Conservation (phyloP, 1,140 invertebrate species). For the Drosophila kanapiae region DNA sequence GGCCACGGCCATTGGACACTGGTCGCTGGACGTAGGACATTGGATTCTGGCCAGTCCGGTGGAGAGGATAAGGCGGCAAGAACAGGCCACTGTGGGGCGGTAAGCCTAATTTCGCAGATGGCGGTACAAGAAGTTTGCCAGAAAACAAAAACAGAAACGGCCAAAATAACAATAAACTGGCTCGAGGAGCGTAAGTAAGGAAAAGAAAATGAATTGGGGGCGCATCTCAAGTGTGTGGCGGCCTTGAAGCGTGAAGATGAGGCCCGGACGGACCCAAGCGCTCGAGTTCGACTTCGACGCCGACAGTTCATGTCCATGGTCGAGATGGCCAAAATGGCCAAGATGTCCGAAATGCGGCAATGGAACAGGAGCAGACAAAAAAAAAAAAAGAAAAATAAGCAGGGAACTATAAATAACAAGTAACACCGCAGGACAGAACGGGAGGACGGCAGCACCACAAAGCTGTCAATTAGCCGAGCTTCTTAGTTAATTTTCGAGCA, state of each 20-base stretch:
- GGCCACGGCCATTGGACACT: slow-evolving; percentile 50
- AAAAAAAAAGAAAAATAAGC: not conserved
- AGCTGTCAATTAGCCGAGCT: slow-evolving; percentile 48
- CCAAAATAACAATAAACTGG: slow-evolving; percentile 74
- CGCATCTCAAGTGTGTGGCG: slow-evolving; percentile 39
- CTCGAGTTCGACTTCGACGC: slow-evolving; percentile 9
- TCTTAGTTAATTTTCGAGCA: slow-evolving; percentile 29
- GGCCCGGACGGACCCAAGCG: slow-evolving; percentile 12
- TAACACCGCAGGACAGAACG: slow-evolving; percentile 22
- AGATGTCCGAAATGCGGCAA: slow-evolving; percentile 32
- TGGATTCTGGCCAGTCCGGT: slow-evolving; percentile 16
- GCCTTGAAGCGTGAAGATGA: slow-evolving; percentile 68
- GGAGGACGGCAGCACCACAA: slow-evolving; percentile 21
- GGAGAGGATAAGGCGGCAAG: not conserved
- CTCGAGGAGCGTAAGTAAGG: slow-evolving; percentile 52
- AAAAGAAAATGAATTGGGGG: slow-evolving; percentile 54
- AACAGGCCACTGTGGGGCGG: slow-evolving; percentile 35
- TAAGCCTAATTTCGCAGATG: slow-evolving; percentile 76
- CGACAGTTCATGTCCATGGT: slow-evolving; percentile 48
- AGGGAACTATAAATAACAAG: slow-evolving; percentile 48
- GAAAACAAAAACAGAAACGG: slow-evolving; percentile 52
- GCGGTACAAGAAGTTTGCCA: slow-evolving; percentile 60
- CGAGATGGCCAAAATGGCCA: slow-evolving; percentile 36
- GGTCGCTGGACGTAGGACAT: not conserved
- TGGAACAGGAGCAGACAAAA: slow-evolving; percentile 24